Evolutionary conservation across 92 coral and sea anemone genomes (phyloP), one percentile per base, ranked within the genome.

Genomic region (Montipora capitata): DNA sequence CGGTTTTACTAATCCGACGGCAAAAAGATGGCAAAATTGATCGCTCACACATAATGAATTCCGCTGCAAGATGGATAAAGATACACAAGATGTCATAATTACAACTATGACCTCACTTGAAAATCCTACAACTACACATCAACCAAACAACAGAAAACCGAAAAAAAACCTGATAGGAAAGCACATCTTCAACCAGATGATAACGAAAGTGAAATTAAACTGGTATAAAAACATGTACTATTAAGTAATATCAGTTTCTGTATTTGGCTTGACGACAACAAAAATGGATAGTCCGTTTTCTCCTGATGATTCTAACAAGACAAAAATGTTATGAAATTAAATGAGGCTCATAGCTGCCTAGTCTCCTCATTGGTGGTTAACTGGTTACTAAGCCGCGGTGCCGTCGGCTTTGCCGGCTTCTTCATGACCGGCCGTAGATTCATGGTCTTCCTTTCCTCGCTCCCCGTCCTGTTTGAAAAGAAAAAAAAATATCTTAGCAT

Each of bases 1-100:
- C 87, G 87, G 87, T 83, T 83, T 83, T 72, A 83, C 42, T 83
- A 54, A 72, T 83, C 87, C 87, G 79, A 83, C 86, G 87, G 87
- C 87, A 83, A 72, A 72, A 80, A 69, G 87, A 82, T 71, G 87
- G 87, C 87, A 70, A 82, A 83, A 83, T 83, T 68, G 87, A 83
- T 83, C 87, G 71, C 72, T 83, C 87, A 83, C 79, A 82, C 87
- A 72, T 57, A 72, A 10, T 72, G 79, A 83, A 73, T 42, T 83
- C 87, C 87, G 87, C 79, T 83, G 79, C 79, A 83, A 72, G 87
- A 83, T 83, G 87, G 87, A 72, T 15, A 56, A 82, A 83, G 79
- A 73, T 83, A 83, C 79, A 72, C 71, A 83, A 1, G 87, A 40
- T 83, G 87, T 70, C 79, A 68, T 39, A 81, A 81, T 75, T 48